A percentile compares a stretch with the other conserved stretches of the same genome.
These are phyloP conservation scores for Rapana venosa DNA, from an alignment of 2,888 invertebrate species.

Conservation along the genomic window DNA sequence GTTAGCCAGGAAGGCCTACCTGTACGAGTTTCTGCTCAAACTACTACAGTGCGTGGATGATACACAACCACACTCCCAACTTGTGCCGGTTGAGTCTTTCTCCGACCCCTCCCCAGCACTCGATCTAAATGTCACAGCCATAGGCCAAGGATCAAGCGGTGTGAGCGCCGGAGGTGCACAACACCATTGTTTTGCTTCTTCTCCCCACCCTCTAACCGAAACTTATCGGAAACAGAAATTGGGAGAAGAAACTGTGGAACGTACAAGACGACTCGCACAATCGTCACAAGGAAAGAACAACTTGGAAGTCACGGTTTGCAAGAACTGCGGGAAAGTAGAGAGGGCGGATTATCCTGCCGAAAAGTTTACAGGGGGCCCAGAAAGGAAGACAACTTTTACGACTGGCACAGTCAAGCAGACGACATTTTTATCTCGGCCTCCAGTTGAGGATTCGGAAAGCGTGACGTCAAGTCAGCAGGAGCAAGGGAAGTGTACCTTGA, in stretches of 20 bases:
- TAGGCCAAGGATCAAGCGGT: not conserved
- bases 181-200: not conserved
- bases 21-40: not conserved
- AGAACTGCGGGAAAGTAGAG: not conserved
- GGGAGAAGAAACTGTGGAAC: not conserved
- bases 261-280: not conserved
- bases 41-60: constrained; percentile 11
- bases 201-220: not conserved
- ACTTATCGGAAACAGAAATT: not conserved
- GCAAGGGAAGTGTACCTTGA: not conserved
- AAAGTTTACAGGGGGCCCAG: not conserved
- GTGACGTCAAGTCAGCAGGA: constrained; percentile 1
- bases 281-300: not conserved
- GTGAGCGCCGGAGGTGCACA: not conserved
- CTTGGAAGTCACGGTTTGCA: not conserved
- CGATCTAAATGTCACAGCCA: constrained; percentile 8
- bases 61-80: not conserved
- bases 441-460: not conserved
- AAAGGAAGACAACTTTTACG: not conserved
- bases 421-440: constrained; percentile 22
- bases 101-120: not conserved
- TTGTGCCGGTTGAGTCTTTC: not conserved
- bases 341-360: not conserved
- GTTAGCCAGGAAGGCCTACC: not conserved
- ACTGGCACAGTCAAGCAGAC: constrained; percentile 25